phyloP scores from a whole-genome alignment of 37 sponge, comb jelly and placozoan genomes.

The Beroe forskalii region DNA sequence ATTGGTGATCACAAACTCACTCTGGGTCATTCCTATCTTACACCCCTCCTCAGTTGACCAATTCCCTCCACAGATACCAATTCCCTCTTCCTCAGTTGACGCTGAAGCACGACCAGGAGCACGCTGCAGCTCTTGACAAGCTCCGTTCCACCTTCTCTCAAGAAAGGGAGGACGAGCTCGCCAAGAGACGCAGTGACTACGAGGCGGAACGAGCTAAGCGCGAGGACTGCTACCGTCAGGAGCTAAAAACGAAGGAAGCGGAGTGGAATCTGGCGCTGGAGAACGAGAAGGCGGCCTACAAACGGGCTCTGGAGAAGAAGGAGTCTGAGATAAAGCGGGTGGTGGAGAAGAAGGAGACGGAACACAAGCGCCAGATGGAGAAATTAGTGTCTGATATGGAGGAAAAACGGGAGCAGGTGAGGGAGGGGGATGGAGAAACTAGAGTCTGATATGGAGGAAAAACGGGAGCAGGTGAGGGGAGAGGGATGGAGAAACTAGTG shows the following conservation, averaged over 20 bases:
- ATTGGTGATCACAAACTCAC: too few species aligned
- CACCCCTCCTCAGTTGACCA: too few species aligned
- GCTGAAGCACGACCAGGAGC: constrained; percentile 31
- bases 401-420: constrained; percentile 43
- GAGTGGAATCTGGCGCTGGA: not conserved
- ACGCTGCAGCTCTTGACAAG: not conserved
- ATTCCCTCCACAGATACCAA: too few species aligned
- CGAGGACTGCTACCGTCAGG: constrained; percentile 23
- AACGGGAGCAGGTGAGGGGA: constrained; percentile 22
- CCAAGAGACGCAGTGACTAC: not conserved
- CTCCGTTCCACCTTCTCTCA: constrained; percentile 20
- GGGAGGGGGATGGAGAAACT: constrained; percentile 6
- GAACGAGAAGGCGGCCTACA: not conserved
- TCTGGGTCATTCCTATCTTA: too few species aligned
- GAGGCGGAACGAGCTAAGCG: constrained; percentile 25
- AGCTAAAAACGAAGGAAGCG: not conserved
- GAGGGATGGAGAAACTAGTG: constrained; percentile 40
- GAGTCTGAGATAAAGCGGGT: not conserved
- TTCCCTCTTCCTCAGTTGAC: not conserved
- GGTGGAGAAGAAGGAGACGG: constrained; percentile 22
- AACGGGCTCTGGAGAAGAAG: not conserved
- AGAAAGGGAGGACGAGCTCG: constrained; percentile 2
- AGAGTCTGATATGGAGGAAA: constrained; percentile 15
- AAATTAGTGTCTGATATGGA: constrained; percentile 43
- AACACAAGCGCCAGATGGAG: constrained; percentile 19